Conservation (phyloP, 2,113 vertebrate species). For the Tenebrosternarchus preto region DNA sequence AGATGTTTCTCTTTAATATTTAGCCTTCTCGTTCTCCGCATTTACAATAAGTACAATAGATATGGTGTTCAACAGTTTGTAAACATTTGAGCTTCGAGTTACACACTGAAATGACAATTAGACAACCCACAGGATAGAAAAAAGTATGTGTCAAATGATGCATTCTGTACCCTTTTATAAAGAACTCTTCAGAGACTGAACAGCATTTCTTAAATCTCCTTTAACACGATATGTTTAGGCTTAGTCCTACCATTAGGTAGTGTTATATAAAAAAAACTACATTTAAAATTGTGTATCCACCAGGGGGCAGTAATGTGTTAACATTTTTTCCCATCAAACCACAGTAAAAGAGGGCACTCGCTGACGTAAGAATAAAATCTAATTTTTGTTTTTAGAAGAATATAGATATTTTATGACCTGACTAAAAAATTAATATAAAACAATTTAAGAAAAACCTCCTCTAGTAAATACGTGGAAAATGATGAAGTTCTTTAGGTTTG, state of each 20-base stretch:
- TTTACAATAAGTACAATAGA: slow-evolving; percentile 56
- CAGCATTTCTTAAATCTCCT: background rate
- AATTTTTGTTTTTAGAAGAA: background rate
- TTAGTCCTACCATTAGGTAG: background rate
- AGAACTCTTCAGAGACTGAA: background rate
- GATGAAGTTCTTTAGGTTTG: slow-evolving; percentile 55
- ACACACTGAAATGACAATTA: slow-evolving; percentile 59
- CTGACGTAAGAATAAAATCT: slow-evolving; percentile 26
- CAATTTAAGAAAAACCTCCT: slow-evolving; percentile 41
- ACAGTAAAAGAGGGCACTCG: slow-evolving; percentile 20
- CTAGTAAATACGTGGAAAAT: slow-evolving; percentile 30
- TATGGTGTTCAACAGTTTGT: slow-evolving; percentile 70
- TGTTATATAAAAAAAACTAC: background rate
- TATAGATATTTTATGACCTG: slow-evolving; percentile 2
- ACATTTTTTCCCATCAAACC: background rate
- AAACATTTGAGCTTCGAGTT: slow-evolving; percentile 71
- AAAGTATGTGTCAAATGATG: slow-evolving; percentile 19
- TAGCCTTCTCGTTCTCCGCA: slow-evolving; percentile 43
- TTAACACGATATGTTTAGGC: background rate
- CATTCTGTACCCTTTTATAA: background rate
- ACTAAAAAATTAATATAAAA: slow-evolving; percentile 51
- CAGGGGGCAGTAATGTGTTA: background rate
- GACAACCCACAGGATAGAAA: slow-evolving; percentile 50
- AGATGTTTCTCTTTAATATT: slow-evolving; percentile 63
- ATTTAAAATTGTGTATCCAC: background rate